Evolutionary conservation across 64 coral and sea anemone species (phyloP), one percentile per base, ranked within the genome.

Genomic region (Montipora foliosa): DNA sequence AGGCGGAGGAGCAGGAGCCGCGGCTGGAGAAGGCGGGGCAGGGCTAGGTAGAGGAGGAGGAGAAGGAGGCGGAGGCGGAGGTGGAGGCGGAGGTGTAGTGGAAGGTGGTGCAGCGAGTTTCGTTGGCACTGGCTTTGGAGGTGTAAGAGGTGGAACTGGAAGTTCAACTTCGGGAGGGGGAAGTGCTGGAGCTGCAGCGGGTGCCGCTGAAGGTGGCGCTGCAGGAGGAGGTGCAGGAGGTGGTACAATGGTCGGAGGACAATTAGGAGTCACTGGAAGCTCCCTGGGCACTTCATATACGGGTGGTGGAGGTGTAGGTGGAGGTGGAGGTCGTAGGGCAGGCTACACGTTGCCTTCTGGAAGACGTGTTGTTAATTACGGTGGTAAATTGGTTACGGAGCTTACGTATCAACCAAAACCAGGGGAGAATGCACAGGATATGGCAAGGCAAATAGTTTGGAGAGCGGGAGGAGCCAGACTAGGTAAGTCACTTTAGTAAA

Each of bases 391-490:
- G 1, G 4, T 8, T 64, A 64, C 11, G 4, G 10, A 11, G 60
- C 4, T 86, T 3, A 86, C 66, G 4, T 86, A 86, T 48, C 25
- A 49, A 20, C 64, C 82, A 71, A 86, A 71, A 21, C 44, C 62
- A 17, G 82, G 82, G 71, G 82, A 86, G 47, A 44, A 86, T 50
- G 16, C 82, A 5, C 82, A 86, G 44, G 45, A 17, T 6, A 71
- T 10, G 66, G 82, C 82, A 19, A 46, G 37, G 12, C 17, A 46
- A 21, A 4, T 86, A n/a, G 64, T 71, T 10, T 71, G 62, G 82
- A 48, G 16, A 71, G 82, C 45, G 21, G 82, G 82, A 70, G 82
- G 44, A 4, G 82, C 82, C 20, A 48, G 14, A 4, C 48, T 21
- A 71, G 47, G 82, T 70, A 70, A 86, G 66, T 51, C 66, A 57